phyloP scores from a whole-genome alignment of 2,113 vertebrate genomes.

The Mesembrinibis cayennensis region DNA sequence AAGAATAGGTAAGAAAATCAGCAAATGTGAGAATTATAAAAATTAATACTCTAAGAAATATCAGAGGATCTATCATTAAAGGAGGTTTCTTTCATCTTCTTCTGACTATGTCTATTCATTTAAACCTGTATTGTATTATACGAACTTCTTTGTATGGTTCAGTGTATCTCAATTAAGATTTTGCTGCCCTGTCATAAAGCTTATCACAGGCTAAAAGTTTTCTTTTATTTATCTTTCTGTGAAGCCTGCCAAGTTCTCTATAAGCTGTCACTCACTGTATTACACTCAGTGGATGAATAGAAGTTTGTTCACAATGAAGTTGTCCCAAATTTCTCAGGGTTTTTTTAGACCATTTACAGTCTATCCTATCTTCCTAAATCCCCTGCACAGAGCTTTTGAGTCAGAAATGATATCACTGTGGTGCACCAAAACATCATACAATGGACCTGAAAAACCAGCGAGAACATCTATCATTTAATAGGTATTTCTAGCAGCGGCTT shows the following conservation, averaged over 20 bases:
- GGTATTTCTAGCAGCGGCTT: not conserved
- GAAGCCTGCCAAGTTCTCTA: slow-evolving; percentile 35
- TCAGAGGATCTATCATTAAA: not conserved
- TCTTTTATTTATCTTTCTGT: slow-evolving; percentile 61
- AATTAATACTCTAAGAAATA: not conserved
- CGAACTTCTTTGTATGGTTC: slow-evolving; percentile 12
- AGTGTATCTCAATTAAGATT: slow-evolving; percentile 52
- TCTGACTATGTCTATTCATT: slow-evolving; percentile 31
- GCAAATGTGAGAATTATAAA: not conserved
- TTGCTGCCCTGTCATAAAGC: slow-evolving; percentile 54
- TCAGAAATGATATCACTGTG: not conserved
- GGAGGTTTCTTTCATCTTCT: slow-evolving; percentile 16
- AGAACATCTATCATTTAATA: not conserved
- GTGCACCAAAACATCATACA: not conserved
- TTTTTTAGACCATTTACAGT: slow-evolving; percentile 31
- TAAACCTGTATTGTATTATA: not conserved
- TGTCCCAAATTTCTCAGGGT: slow-evolving; percentile 26
- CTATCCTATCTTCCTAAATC: slow-evolving; percentile 47
- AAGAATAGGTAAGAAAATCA: slow-evolving; percentile 25
- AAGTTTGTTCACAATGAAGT: slow-evolving; percentile 58
- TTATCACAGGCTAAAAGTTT: slow-evolving; percentile 48
- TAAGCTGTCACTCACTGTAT: slow-evolving; percentile 27
- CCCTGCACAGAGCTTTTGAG: slow-evolving; percentile 28
- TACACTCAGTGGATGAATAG: slow-evolving; percentile 42
- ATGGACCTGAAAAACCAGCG: not conserved